Conservation (phyloP, 2,888 invertebrate genomes). For the Isoperla grammatica region DNA sequence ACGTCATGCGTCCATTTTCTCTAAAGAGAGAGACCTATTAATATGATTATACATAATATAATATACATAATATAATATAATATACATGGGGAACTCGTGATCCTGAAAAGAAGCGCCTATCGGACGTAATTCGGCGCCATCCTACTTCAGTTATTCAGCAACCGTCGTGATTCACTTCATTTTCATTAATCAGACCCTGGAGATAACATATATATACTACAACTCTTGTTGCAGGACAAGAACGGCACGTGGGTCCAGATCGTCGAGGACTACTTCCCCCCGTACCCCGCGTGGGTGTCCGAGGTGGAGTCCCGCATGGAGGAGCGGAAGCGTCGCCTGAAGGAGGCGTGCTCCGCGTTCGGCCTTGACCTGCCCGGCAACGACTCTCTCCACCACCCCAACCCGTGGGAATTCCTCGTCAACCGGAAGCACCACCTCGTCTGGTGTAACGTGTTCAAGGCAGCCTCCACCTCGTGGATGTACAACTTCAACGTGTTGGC, state of each 20-base stretch:
- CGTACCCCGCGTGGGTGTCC: constrained; percentile 25
- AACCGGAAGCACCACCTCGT: constrained; percentile 67
- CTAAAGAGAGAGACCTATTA: no score
- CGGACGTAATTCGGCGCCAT: no score
- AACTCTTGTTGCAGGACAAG: constrained; percentile 4
- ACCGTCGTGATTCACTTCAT: no score
- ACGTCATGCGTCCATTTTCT: no score
- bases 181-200: no score
- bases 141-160: no score
- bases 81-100: no score
- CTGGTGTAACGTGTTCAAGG: constrained; percentile 47
- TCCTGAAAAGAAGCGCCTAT: no score
- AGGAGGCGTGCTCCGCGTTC: constrained; percentile 54
- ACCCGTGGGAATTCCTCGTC: constrained; percentile 81
- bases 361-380: constrained; percentile 54
- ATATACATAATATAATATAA: no score
- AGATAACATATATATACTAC: no score
- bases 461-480: constrained; percentile 89
- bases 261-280: constrained; percentile 5
- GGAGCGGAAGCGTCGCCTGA: constrained; percentile 52
- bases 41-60: no score
- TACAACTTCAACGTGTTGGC: constrained; percentile 84
- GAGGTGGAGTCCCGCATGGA: constrained; percentile 55
- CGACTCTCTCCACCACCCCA: constrained; percentile 50
- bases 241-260: constrained; percentile 2